Percentiles rank a stretch among this genome's conserved stretches.
These are phyloP conservation scores for Araneus ventricosus DNA, from an alignment of 1,140 invertebrate species.

Conservation along the genomic window DNA sequence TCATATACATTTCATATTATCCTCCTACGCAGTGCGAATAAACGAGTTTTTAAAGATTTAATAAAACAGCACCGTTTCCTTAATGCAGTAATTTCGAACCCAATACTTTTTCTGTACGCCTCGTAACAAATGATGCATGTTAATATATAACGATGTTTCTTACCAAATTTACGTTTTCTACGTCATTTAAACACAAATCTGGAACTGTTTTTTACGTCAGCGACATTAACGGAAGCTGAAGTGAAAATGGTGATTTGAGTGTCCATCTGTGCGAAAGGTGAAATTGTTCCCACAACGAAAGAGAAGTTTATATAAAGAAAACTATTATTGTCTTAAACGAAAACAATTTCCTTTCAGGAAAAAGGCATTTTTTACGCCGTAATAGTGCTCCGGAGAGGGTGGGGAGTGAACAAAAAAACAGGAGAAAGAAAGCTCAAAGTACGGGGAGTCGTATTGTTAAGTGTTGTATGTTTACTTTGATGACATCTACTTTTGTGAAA, in stretches of 20 bases:
- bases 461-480: conserved; percentile 49
- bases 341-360: conserved; percentile 24
- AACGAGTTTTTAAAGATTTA: conserved; percentile 1
- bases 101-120: background rate
- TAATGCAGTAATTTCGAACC: background rate
- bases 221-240: background rate
- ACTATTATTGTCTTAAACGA: conserved; percentile 49
- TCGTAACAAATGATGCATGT: background rate
- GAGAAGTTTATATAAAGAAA: conserved; percentile 15
- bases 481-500: conserved; percentile 40
- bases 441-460: conserved; percentile 36
- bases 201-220: background rate
- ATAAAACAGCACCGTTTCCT: background rate
- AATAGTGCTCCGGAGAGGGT: background rate
- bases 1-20: too few species aligned
- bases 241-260: conserved; percentile 11
- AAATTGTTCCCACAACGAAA: conserved; percentile 24
- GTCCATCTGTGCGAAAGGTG: background rate
- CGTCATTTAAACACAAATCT: background rate
- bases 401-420: background rate
- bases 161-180: background rate
- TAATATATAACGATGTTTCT: background rate
- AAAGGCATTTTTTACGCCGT: conserved; percentile 16
- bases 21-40: background rate
- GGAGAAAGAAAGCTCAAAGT: background rate